Percentiles rank a stretch among this genome's conserved stretches.
Conservation (phyloP, 2,888 invertebrate genomes). For the Polyommatus iphigenia region DNA sequence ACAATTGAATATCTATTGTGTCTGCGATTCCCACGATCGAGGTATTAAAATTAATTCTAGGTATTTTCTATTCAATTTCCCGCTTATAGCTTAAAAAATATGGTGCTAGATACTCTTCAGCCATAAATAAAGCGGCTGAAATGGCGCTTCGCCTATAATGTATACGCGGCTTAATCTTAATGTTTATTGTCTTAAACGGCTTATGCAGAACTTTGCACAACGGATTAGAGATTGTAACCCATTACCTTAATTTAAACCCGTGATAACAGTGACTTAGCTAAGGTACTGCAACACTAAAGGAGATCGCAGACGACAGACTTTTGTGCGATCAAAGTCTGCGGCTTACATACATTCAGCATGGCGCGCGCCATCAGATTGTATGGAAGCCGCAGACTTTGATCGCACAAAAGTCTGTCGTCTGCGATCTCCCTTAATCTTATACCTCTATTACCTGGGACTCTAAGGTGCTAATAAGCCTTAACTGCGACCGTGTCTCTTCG, state of each 20-base stretch:
- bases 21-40: too few relatives aligned
- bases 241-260: conserved; percentile 31
- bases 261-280: conserved; percentile 27
- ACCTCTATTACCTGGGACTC: conserved; percentile 2
- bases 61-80: too few relatives aligned
- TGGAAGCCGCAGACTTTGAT: too few relatives aligned
- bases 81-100: background rate
- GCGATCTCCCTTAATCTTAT: too few relatives aligned
- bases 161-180: conserved; percentile 36
- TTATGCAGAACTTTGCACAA: conserved; percentile 30
- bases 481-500: background rate
- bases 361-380: too few relatives aligned
- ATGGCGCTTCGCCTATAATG: conserved; percentile 26
- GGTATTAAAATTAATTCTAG: too few relatives aligned
- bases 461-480: conserved; percentile 10
- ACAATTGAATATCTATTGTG: too few relatives aligned
- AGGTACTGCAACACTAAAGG: conserved; percentile 34
- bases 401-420: too few relatives aligned
- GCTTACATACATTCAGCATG: too few relatives aligned
- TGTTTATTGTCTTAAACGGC: conserved; percentile 34
- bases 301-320: too few relatives aligned
- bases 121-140: background rate
- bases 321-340: too few relatives aligned
- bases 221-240: conserved; percentile 31
- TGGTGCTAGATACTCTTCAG: background rate